Percentiles rank a stretch among this genome's conserved stretches.
phyloP scores from a whole-genome alignment of 2,888 invertebrate genomes.

The Catotricha subobsoleta region DNA sequence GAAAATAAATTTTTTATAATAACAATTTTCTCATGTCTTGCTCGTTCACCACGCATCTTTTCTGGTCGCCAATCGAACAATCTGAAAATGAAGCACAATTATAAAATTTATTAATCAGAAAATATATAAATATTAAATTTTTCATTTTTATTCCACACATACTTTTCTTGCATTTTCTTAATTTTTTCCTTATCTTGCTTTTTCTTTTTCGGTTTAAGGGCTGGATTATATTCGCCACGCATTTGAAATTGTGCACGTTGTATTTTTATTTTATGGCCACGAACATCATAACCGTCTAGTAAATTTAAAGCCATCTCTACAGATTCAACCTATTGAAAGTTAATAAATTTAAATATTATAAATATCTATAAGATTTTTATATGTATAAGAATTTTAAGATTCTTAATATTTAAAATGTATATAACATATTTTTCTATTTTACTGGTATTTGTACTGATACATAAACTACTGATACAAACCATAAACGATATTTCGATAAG shows the following conservation, averaged over 20 bases:
- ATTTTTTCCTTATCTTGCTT: conserved; percentile 80
- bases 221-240: conserved; percentile 88
- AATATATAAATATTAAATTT: too few relatives aligned
- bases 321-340: too few relatives aligned
- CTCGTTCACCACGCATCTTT: conserved; percentile 65
- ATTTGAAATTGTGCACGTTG: conserved; percentile 87
- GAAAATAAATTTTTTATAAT: conserved; percentile 88
- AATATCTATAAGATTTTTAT: too few relatives aligned
- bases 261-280: conserved; percentile 67
- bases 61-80: conserved; percentile 96
- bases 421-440: too few relatives aligned
- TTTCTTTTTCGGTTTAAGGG: conserved; percentile 75
- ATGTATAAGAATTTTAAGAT: too few relatives aligned
- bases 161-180: conserved; percentile 84
- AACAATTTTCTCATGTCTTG: conserved; percentile 77
- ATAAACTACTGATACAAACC: too few relatives aligned
- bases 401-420: too few relatives aligned
- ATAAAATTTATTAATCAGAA: conserved; percentile 3
- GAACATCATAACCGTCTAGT: conserved; percentile 68
- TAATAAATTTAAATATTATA: too few relatives aligned
- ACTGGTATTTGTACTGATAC: too few relatives aligned
- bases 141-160: too few relatives aligned
- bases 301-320: conserved; percentile 82
- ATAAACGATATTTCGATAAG: too few relatives aligned
- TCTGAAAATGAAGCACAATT: conserved; percentile 26